Evolutionary conservation across 2,888 invertebrate genomes (phyloP).

Genomic region (Drosophila histrio): DNA sequence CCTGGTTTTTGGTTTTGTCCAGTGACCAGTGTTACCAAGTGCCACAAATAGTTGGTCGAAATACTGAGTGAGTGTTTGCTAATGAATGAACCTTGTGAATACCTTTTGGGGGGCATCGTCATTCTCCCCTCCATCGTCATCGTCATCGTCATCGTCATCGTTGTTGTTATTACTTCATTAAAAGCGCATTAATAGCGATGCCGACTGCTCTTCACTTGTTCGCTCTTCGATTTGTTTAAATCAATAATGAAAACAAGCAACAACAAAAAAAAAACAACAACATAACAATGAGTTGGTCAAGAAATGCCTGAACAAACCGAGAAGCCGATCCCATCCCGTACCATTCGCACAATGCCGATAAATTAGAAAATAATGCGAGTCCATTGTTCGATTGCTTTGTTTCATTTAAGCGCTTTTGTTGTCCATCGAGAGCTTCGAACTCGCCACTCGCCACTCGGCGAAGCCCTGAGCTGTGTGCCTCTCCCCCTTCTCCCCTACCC

Average conservation of each 20-base stretch:
- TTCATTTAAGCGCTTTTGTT: slow-evolving; percentile 80
- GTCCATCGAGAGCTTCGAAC: slow-evolving; percentile 37
- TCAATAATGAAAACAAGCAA: slow-evolving; percentile 73
- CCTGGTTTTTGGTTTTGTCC: slow-evolving; percentile 4
- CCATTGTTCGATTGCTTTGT: slow-evolving; percentile 79
- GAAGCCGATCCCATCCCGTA: slow-evolving; percentile 59
- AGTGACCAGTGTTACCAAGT: slow-evolving; percentile 23
- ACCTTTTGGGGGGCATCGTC: slow-evolving; percentile 7
- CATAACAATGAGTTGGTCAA: slow-evolving; percentile 38
- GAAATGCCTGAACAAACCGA: slow-evolving; percentile 40
- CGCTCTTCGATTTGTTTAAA: slow-evolving; percentile 73
- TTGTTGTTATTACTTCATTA: slow-evolving; percentile 76
- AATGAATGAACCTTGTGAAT: slow-evolving; percentile 53
- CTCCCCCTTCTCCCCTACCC: slow-evolving; percentile 2
- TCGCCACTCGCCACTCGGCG: slow-evolving; percentile 12
- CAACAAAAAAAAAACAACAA: slow-evolving; percentile 45
- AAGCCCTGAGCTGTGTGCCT: slow-evolving; percentile 8
- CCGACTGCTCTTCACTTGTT: slow-evolving; percentile 71
- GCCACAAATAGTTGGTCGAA: slow-evolving; percentile 15
- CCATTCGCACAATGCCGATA: slow-evolving; percentile 73
- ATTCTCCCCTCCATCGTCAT: slow-evolving; percentile 15
- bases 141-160: slow-evolving; percentile 36
- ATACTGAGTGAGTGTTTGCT: slow-evolving; percentile 35
- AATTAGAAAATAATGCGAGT: slow-evolving; percentile 81
- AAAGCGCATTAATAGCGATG: slow-evolving; percentile 69